Evolutionary conservation across 2,797 vertebrate genomes (phyloP), one percentile per base, ranked within the genome.

Genomic region (Rhodeus uyekii): DNA sequence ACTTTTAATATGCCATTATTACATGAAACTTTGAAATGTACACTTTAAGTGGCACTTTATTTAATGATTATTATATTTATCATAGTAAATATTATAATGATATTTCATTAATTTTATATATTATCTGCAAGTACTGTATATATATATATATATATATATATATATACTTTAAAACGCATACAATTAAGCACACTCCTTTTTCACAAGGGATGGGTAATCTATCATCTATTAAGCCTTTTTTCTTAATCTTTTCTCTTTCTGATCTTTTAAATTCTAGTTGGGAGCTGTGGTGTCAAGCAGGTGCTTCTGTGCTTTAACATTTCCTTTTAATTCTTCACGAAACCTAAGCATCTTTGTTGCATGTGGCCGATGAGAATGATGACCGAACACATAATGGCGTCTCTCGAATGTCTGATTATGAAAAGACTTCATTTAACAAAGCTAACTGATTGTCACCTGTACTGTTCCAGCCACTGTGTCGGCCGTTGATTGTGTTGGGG

Each of bases 381-480:
- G 65, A 69, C 32, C 10, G 29, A 50, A 50, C 67, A 46, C 32
- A 63, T 61, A 36, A 80, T 14, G 10, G 36, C 24, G 13, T 60
- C 2, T 60, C 58, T 60, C 1, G 6, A 60, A 29, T 55, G 24
- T 81, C 48, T 22, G 32, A 65, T 14, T 22, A 18, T 65, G 32
- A 50, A 53, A 65, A 16, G 10, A 50, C 39, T 84, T 86, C 80
- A 90, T 82, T 85, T 93, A 92, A 92, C 92, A 83, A 81, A 85
- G 85, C 78, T 81, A 87, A 83, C 75, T 84, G 78, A 88, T 64
- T 88, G 60, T 86, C 87, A 68, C 86, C 82, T 86, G 86, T 87
- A 89, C 92, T 90, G 81, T 88, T 92, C 90, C 92, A 91, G 93
- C 90, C 92, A 93, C 92, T 92, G 92, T 91, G 91, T 92, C 84